These are phyloP conservation scores for Urophycis tenuis DNA, from an alignment of 2,797 vertebrate genomes.

Conservation along the genomic window DNA sequence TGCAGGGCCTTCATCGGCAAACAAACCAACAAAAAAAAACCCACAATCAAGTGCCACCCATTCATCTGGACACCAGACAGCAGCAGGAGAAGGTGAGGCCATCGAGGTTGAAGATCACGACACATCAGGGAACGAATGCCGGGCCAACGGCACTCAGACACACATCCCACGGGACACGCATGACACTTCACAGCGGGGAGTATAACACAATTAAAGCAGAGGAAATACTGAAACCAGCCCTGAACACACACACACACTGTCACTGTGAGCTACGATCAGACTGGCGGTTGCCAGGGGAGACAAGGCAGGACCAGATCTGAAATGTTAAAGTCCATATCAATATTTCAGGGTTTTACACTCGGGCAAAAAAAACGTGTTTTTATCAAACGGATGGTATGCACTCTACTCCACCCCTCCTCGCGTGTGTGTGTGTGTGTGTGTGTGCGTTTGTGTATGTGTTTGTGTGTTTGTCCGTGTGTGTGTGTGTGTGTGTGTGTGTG, in stretches of 20 bases:
- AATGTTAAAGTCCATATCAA: background rate
- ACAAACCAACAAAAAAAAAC: background rate
- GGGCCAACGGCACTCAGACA: background rate
- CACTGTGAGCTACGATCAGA: background rate
- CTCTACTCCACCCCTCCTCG: background rate
- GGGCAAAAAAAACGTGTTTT: background rate
- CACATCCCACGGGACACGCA: background rate
- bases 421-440: background rate
- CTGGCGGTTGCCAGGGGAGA: background rate
- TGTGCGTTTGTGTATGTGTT: too few relatives aligned
- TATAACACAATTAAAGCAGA: background rate
- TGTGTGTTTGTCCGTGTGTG: too few relatives aligned
- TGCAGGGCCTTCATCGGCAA: background rate
- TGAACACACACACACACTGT: background rate
- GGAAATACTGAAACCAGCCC: background rate
- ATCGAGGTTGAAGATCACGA: background rate
- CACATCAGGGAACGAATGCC: background rate
- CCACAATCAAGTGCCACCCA: background rate
- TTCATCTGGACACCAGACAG: background rate
- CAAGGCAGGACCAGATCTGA: background rate
- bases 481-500: too few relatives aligned
- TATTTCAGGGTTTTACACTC: constrained; percentile 1
- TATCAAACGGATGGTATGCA: background rate
- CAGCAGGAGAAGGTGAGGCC: background rate
- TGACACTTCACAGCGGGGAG: background rate